Percentiles rank a stretch among this genome's conserved stretches.
phyloP scores from a whole-genome alignment of 2,113 vertebrate genomes.

The Athene noctua region DNA sequence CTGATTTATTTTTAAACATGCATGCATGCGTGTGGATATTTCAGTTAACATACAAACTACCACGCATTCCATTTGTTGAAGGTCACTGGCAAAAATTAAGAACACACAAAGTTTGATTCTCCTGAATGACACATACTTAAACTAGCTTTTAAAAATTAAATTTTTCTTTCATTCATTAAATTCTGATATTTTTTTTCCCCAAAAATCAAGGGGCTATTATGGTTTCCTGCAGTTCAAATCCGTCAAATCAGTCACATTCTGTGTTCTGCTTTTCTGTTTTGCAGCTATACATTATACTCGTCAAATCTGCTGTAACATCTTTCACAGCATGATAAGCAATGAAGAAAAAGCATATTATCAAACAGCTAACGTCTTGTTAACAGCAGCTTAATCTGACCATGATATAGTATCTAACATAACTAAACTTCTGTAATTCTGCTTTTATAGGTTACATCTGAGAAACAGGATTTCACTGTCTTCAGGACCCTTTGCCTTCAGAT shows the following conservation, averaged over 20 bases:
- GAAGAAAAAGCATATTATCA: slow-evolving; percentile 3
- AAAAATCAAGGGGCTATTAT: neutral
- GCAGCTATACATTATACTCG: neutral
- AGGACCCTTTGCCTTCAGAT: neutral
- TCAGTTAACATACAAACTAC: neutral
- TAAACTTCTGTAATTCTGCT: neutral
- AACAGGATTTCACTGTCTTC: neutral
- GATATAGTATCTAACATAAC: neutral
- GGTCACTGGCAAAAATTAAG: neutral
- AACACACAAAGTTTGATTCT: neutral
- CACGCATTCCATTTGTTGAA: neutral
- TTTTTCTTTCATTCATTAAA: neutral
- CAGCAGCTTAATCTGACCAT: neutral
- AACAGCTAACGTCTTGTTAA: neutral
- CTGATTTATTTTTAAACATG: neutral
- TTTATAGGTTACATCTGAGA: neutral
- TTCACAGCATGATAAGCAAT: neutral
- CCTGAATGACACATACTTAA: neutral
- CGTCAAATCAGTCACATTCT: neutral
- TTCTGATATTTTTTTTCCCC: neutral
- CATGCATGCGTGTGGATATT: neutral
- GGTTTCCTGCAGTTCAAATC: neutral
- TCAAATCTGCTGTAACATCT: neutral
- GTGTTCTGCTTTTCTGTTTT: neutral
- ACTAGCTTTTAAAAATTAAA: neutral